These are phyloP conservation scores for Yponomeuta sedellus DNA, from an alignment of 2,888 invertebrate genomes.

Conservation along the genomic window DNA sequence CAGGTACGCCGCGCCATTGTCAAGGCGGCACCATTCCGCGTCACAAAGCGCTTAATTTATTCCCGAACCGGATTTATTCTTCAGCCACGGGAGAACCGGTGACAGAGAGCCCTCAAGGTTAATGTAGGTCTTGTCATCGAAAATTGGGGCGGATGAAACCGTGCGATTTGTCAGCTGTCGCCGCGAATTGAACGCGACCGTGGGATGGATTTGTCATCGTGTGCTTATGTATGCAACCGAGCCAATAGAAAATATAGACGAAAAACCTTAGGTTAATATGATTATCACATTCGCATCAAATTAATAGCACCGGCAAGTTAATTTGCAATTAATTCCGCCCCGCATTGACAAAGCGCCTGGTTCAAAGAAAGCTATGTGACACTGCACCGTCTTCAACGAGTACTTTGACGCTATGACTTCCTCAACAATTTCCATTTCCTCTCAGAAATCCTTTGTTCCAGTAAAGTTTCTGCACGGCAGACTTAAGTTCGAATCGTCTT, in stretches of 20 bases:
- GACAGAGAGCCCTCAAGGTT: conserved; percentile 68
- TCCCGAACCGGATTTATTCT: conserved; percentile 68
- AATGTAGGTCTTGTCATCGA: conserved; percentile 69
- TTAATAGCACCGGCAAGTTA: not conserved
- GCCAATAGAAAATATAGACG: not conserved
- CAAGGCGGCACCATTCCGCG: conserved; percentile 50
- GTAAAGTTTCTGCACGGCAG: conserved; percentile 45
- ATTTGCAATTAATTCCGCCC: not conserved
- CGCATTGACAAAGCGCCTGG: conserved; percentile 26
- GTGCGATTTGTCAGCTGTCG: conserved; percentile 63
- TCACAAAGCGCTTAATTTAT: conserved; percentile 71
- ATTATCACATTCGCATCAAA: not conserved
- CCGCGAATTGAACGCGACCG: conserved; percentile 53
- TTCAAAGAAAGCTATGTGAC: conserved; percentile 45
- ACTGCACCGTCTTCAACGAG: conserved; percentile 42
- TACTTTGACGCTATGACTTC: conserved; percentile 53
- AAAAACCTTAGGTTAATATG: not conserved
- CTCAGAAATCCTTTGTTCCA: conserved; percentile 42
- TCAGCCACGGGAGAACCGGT: conserved; percentile 55
- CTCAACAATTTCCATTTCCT: conserved; percentile 64
- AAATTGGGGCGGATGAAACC: conserved; percentile 59
- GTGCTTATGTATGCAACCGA: not conserved
- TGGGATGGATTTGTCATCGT: conserved; percentile 30
- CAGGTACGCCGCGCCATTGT: conserved; percentile 31
- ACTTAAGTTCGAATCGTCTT: conserved; percentile 47